Percentiles rank a stretch among this genome's conserved stretches.
These are phyloP conservation scores for Galemys pyrenaicus DNA, from an alignment of 2,113 vertebrate species.

Conservation along the genomic window DNA sequence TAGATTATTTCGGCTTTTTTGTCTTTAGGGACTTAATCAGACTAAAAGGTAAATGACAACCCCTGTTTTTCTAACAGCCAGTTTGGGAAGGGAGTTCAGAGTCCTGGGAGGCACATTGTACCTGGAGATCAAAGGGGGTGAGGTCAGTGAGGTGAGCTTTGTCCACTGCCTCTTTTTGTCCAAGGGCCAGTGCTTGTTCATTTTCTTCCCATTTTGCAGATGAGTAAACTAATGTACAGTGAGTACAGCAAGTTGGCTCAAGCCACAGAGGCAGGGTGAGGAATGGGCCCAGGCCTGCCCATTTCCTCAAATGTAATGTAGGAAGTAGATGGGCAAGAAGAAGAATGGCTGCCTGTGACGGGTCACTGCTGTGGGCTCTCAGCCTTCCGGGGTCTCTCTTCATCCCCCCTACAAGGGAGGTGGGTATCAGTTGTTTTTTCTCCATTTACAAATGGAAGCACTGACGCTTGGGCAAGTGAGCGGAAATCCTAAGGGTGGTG, in stretches of 20 bases:
- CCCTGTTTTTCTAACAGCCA: background rate
- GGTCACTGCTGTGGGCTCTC: background rate
- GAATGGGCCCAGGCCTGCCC: background rate
- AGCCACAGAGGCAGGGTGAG: background rate
- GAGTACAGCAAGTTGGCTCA: background rate
- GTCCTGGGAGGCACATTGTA: background rate
- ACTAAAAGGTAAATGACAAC: conserved; percentile 2
- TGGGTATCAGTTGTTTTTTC: background rate
- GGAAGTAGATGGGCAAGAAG: background rate
- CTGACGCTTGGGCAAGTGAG: background rate
- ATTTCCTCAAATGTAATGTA: background rate
- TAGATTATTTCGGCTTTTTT: background rate
- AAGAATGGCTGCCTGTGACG: rapidly evolving
- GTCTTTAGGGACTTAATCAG: background rate
- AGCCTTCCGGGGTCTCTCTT: background rate
- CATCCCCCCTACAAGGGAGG: background rate
- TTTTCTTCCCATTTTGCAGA: background rate
- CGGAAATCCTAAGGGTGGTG: background rate
- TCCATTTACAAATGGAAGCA: background rate
- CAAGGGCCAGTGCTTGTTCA: background rate
- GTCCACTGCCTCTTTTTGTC: background rate
- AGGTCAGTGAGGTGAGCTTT: background rate
- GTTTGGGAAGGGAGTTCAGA: background rate
- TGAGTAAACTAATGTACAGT: background rate
- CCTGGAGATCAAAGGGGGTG: background rate